Base-by-base conservation (phyloP, 2,888 invertebrate genomes). In the Pseudococcus viburni region DNA sequence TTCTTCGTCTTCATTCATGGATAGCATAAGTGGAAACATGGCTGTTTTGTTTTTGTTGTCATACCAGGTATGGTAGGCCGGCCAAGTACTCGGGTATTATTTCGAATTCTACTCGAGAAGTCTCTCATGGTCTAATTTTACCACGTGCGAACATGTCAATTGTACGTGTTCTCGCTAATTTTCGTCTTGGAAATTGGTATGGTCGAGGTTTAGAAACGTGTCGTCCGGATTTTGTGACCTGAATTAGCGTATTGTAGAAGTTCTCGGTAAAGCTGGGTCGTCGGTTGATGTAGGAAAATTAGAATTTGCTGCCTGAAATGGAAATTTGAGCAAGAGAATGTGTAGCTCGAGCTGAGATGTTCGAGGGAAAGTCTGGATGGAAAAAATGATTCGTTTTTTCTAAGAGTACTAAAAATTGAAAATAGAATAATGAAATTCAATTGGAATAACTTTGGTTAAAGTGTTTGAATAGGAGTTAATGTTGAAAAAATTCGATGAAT, bases 91-190 rank as follows among this genome's bases (percentile, higher is more conserved):
- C 6, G 1, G 4, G 59, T 64, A 64, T 22, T 64, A 64, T 64
- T 64, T 22, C 22, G 64, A 64, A 64, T 64, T 64, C 22, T 59
- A 17, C 17, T 12, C 19, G 22, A 64, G 64, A 64, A 64, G 64
- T 64, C 64, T 73, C 73, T 73, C 73, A 73, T 73, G 73, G 73
- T 73, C 73, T 73, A 73, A 73, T 73, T 73, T 73, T 73, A 73
- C 33, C 33, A 4, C 26, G 73, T 64, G 42, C 42, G 22, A 19
- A 64, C 64, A 64, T 22, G 64, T 64, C 64, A 64, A 22, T 64
- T 3, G 55, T 55, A 55, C 64, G 22, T 64, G 64, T 22, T 64
- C 8, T 22, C 3, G 64, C 22, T 64, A 64, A 64, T 64, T 64
- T 22, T 22, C 2, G 64, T 64, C 64, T 64, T 22, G 22, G 12